Percentiles rank a stretch among this genome's conserved stretches.
Evolutionary conservation across 2,888 invertebrate genomes (phyloP).

Genomic region (Seladonia tumulorum): DNA sequence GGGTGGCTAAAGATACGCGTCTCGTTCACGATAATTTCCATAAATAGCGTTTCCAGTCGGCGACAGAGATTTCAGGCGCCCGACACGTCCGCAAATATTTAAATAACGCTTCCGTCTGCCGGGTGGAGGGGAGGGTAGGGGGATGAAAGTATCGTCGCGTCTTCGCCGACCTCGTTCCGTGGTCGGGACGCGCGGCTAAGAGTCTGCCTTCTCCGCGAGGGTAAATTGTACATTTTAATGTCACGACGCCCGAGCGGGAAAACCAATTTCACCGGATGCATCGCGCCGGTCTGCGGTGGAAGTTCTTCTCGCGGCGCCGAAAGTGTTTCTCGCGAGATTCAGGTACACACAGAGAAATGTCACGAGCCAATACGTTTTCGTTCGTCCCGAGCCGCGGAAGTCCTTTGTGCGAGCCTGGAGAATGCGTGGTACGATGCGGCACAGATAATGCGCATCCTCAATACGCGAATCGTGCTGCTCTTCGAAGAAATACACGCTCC

Average conservation of each 20-base stretch:
- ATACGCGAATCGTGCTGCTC: slow-evolving; percentile 50
- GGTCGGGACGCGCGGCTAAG: slow-evolving; percentile 3
- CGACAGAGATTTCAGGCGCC: slow-evolving; percentile 23
- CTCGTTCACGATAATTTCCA: slow-evolving; percentile 31
- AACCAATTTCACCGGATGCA: slow-evolving; percentile 47
- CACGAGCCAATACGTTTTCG: slow-evolving; percentile 55
- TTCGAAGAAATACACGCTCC: slow-evolving; percentile 38
- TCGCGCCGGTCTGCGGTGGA: background rate
- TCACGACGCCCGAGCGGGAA: slow-evolving; percentile 33
- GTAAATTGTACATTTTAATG: slow-evolving; percentile 53
- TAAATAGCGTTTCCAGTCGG: slow-evolving; percentile 35
- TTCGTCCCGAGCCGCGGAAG: slow-evolving; percentile 27
- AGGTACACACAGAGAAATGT: slow-evolving; percentile 39
- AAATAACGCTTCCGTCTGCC: slow-evolving; percentile 42
- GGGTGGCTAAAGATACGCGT: background rate
- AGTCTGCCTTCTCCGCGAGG: background rate
- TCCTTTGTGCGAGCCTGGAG: slow-evolving; percentile 36
- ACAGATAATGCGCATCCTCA: slow-evolving; percentile 58
- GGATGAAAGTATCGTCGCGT: slow-evolving; percentile 14
- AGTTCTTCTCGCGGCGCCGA: slow-evolving; percentile 5
- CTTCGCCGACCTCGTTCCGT: slow-evolving; percentile 17
- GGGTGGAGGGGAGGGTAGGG: background rate
- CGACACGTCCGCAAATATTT: slow-evolving; percentile 54
- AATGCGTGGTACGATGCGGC: slow-evolving; percentile 26
- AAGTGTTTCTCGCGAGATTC: slow-evolving; percentile 39